Evolutionary conservation across 2,888 invertebrate genomes (phyloP).

Genomic region (Parapristionchus giblindavisi): DNA sequence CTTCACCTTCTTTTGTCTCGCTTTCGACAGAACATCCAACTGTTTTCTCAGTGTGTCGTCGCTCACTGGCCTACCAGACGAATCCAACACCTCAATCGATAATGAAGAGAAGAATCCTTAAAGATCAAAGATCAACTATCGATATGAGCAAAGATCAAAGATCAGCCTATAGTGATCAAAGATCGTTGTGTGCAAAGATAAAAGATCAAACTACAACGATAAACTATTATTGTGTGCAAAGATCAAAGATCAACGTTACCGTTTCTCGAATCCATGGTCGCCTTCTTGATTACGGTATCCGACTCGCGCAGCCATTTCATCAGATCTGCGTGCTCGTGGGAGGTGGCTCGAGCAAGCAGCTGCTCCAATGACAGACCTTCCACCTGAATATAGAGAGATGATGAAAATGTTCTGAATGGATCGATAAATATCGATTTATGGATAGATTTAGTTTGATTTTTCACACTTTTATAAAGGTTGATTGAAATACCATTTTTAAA

Average conservation of each 20-base stretch:
- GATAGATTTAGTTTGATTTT: not conserved
- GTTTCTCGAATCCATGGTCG: constrained; percentile 4
- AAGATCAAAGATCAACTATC: not conserved
- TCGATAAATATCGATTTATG: too few species aligned
- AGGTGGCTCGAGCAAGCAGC: constrained; percentile 41
- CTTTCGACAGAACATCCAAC: constrained; percentile 15
- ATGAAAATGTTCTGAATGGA: not conserved
- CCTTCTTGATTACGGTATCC: constrained; percentile 1
- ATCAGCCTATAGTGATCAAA: not conserved
- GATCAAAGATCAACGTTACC: not conserved
- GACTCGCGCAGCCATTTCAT: constrained; percentile 40
- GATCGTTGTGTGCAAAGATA: too few species aligned
- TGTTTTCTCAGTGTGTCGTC: constrained; percentile 28
- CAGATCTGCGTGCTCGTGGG: constrained; percentile 42
- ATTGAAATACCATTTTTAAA: too few species aligned
- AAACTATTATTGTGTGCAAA: not conserved
- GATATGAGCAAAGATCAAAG: constrained; percentile 5
- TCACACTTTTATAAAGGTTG: too few species aligned
- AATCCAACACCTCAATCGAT: constrained; percentile 6
- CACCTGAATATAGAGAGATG: constrained; percentile 1
- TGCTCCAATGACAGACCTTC: constrained; percentile 39
- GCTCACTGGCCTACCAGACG: constrained; percentile 13
- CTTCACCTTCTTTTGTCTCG: not conserved
- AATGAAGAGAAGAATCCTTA: constrained; percentile 28
- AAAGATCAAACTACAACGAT: not conserved